Conservation (phyloP, 2,797 vertebrate species). For the Avahi laniger region DNA sequence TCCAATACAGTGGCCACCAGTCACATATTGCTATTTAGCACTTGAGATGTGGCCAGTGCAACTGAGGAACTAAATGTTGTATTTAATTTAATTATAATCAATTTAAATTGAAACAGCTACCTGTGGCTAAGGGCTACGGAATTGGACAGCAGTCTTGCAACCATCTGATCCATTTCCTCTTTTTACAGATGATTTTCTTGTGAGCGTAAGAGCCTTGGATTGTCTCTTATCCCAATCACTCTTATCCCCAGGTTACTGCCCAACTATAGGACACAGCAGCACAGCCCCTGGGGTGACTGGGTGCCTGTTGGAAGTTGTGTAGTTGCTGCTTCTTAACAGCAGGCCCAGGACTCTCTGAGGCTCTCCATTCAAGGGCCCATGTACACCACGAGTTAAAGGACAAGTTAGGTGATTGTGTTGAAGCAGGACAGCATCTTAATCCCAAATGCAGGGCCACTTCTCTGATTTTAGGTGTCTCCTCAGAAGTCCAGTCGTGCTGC, state of each 20-base stretch:
- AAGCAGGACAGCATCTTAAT: not conserved
- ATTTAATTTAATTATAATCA: slow-evolving; percentile 18
- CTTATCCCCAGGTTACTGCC: not conserved
- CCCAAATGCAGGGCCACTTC: not conserved
- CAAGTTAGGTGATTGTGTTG: not conserved
- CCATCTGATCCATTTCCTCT: not conserved
- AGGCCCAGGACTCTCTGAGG: not conserved
- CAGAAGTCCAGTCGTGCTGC: not conserved
- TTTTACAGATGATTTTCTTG: not conserved
- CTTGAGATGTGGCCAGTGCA: not conserved
- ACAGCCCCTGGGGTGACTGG: not conserved
- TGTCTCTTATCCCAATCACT: not conserved
- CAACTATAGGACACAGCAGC: not conserved
- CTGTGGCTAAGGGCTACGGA: not conserved
- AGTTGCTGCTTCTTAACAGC: not conserved
- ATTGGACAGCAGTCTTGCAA: not conserved
- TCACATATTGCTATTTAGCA: not conserved
- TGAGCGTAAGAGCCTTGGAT: not conserved
- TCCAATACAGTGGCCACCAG: not conserved
- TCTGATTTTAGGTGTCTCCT: not conserved
- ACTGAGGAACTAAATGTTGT: not conserved
- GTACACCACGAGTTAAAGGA: not conserved
- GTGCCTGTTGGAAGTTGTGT: not conserved
- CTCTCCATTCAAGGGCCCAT: not conserved
- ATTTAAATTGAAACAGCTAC: slow-evolving; percentile 5